These are phyloP conservation scores for Tromatobia lineatoria DNA, from an alignment of 2,888 invertebrate genomes.

Conservation along the genomic window DNA sequence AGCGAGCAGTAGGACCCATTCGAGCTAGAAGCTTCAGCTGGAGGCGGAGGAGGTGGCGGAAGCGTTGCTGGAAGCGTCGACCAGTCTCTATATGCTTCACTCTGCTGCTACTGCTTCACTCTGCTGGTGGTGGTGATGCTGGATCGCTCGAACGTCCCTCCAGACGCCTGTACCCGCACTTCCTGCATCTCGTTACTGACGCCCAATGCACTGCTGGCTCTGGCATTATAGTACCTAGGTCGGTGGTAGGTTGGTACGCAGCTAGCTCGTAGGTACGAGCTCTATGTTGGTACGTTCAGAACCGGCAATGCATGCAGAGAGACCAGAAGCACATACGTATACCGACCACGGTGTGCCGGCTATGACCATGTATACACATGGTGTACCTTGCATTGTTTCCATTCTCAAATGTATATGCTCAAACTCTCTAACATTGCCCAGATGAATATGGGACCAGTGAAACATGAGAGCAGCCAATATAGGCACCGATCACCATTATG, in stretches of 20 bases:
- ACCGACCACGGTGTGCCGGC: not conserved
- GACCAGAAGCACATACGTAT: constrained; percentile 13
- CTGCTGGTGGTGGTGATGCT: constrained; percentile 31
- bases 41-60: constrained; percentile 62
- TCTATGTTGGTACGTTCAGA: constrained; percentile 41
- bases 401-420: not conserved
- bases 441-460: not conserved
- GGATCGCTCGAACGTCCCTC: constrained; percentile 56
- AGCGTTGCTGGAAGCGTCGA: constrained; percentile 64
- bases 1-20: constrained; percentile 45
- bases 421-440: not conserved
- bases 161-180: constrained; percentile 78
- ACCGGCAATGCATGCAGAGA: constrained; percentile 7
- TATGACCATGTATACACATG: not conserved
- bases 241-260: constrained; percentile 42
- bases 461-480: not conserved
- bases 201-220: constrained; percentile 81
- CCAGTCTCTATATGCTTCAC: constrained; percentile 34
- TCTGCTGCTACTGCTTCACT: constrained; percentile 11
- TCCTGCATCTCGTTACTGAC: constrained; percentile 84
- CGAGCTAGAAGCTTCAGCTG: constrained; percentile 52
- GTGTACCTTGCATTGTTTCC: not conserved
- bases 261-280: constrained; percentile 35
- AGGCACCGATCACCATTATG: not conserved
- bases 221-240: constrained; percentile 81